Evolutionary conservation across 2,113 vertebrate species (phyloP).

Genomic region (Mirounga angustirostris): DNA sequence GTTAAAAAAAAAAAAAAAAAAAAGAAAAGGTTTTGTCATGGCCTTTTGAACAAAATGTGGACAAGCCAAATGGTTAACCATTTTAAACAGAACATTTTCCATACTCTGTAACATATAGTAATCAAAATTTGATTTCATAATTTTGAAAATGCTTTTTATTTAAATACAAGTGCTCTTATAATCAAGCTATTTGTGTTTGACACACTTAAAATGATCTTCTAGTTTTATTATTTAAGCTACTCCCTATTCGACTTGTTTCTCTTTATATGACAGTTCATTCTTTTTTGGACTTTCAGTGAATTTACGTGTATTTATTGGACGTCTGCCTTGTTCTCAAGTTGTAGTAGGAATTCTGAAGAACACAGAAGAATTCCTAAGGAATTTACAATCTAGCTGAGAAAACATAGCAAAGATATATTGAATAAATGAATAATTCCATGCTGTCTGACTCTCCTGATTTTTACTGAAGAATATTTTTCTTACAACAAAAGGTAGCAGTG

Average conservation of each 20-base stretch:
- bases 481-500: not conserved
- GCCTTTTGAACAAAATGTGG: conserved; percentile 62
- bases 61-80: conserved; percentile 34
- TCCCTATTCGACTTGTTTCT: not conserved
- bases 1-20: conserved; percentile 67
- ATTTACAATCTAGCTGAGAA: not conserved
- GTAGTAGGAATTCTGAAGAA: not conserved
- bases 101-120: conserved; percentile 14
- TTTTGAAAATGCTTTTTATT: conserved; percentile 33
- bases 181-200: not conserved
- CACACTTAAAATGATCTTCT: not conserved
- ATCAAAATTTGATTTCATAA: conserved; percentile 42
- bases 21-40: conserved; percentile 29
- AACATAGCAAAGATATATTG: not conserved
- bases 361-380: not conserved
- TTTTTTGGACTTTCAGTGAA: not conserved
- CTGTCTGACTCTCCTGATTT: not conserved
- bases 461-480: not conserved
- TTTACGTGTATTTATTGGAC: not conserved
- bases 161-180: not conserved
- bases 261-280: not conserved
- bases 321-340: not conserved
- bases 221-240: not conserved
- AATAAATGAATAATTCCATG: not conserved
- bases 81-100: conserved; percentile 50